Evolutionary conservation across 2,113 vertebrate species (phyloP).

Genomic region (Axis porcinus): DNA sequence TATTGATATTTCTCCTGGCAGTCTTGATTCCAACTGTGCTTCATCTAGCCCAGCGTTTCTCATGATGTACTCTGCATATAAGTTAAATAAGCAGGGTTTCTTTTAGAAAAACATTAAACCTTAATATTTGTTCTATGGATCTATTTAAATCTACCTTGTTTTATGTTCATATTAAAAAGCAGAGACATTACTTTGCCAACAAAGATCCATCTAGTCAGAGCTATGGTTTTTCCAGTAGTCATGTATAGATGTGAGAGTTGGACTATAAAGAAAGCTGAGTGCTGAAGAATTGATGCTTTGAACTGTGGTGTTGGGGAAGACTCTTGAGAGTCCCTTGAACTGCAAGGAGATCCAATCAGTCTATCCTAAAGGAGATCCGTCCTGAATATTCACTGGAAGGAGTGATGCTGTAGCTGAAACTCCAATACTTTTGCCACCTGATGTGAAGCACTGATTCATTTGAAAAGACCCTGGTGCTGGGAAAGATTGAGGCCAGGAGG

Average conservation of each 20-base stretch:
- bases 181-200: background rate
- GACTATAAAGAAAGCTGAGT: background rate
- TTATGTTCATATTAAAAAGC: background rate
- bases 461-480: background rate
- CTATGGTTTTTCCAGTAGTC: background rate
- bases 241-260: background rate
- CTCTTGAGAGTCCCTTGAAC: background rate
- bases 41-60: no score
- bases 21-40: no score
- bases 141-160: background rate
- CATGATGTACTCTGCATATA: no score
- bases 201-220: background rate
- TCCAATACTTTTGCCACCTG: background rate
- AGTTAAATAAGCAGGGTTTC: background rate
- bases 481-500: rapidly evolving
- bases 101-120: background rate
- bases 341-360: background rate
- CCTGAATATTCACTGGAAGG: background rate
- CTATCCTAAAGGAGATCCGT: background rate
- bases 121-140: background rate
- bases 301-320: background rate
- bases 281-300: background rate
- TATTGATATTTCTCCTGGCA: no score
- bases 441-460: background rate
- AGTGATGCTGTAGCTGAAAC: background rate